Evolutionary conservation across 2,888 invertebrate species (phyloP).

Genomic region (Augochlorella aurata): DNA sequence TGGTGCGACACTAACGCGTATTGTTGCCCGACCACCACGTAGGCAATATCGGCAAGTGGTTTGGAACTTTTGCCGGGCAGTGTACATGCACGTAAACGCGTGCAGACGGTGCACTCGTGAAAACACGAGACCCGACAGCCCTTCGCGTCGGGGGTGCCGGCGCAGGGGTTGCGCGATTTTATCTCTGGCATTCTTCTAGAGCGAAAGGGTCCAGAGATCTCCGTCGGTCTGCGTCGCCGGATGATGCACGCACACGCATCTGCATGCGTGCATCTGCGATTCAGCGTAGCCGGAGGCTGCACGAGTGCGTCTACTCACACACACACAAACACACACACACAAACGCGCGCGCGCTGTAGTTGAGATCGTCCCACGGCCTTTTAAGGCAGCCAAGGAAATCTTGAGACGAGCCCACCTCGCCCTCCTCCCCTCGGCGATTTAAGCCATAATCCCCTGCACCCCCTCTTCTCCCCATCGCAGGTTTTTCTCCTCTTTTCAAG

Average conservation of each 20-base stretch:
- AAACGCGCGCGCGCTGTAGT: background rate
- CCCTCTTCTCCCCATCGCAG: background rate
- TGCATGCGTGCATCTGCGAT: slow-evolving; percentile 36
- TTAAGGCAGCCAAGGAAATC: slow-evolving; percentile 63
- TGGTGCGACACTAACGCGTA: background rate
- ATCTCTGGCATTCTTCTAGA: slow-evolving; percentile 72
- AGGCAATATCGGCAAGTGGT: background rate
- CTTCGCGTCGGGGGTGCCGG: slow-evolving; percentile 41
- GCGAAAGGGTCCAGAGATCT: slow-evolving; percentile 61
- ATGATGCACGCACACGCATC: background rate
- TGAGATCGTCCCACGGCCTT: slow-evolving; percentile 61
- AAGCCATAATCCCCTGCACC: slow-evolving; percentile 63
- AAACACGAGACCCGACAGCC: slow-evolving; percentile 45
- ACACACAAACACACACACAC: background rate
- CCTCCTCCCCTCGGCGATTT: slow-evolving; percentile 66
- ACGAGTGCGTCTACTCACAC: background rate
- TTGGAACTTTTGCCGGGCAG: background rate
- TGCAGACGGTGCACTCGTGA: slow-evolving; percentile 25
- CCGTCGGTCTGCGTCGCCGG: slow-evolving; percentile 2
- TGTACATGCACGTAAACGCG: background rate
- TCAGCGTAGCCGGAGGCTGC: background rate
- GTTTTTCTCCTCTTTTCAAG: slow-evolving; percentile 29
- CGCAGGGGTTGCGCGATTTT: slow-evolving; percentile 72
- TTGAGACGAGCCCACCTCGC: slow-evolving; percentile 63
- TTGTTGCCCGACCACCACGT: background rate